Base-by-base conservation (phyloP, 2,797 vertebrate genomes). In the Acomys russatus region DNA sequence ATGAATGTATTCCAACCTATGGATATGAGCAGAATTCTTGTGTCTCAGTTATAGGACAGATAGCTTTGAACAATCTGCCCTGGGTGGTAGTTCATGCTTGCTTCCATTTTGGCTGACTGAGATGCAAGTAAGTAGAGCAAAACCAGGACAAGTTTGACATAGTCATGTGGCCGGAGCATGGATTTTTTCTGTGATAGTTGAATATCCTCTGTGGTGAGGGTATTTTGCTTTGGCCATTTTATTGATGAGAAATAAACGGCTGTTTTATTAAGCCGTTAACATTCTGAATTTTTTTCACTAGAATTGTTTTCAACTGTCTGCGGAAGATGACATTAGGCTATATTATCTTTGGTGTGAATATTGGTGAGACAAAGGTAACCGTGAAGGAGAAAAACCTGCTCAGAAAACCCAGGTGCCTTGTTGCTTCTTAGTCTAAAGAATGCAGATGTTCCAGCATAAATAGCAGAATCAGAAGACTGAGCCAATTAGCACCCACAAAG, bases 391-490 rank as follows among this genome's bases (percentile, higher is more conserved):
- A 92, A 87, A 80, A 1, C 63, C 3, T 63, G 79, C 70, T 95
- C 97, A 97, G 95, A 97, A 97, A 97, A 80, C 56, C 94, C 98
- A 98, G 98, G 97, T 98, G 98, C 35, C 90, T 94, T 98, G 88
- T 96, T 96, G 92, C 78, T 88, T 97, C 97, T 87, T 88, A 94
- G 74, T 94, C 95, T 97, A 97, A 94, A 88, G 97, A 97, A 98
- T 97, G 97, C 97, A 98, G 98, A 98, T 98, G 97, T 97, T 98
- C 96, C 93, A 94, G 97, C 98, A 97, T 97, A 98, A 98, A 97
- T 97, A 98, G 98, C 98, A 98, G 98, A 96, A 98, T 98, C 97
- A 97, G 97, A 98, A 98, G 96, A 97, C 94, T 97, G 93, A 95
- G 95, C 96, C 98, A 98, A 98, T 98, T 98, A 98, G 96, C 61